These are phyloP conservation scores for Athalia circularis DNA, from an alignment of 2,888 invertebrate genomes.

Conservation along the genomic window DNA sequence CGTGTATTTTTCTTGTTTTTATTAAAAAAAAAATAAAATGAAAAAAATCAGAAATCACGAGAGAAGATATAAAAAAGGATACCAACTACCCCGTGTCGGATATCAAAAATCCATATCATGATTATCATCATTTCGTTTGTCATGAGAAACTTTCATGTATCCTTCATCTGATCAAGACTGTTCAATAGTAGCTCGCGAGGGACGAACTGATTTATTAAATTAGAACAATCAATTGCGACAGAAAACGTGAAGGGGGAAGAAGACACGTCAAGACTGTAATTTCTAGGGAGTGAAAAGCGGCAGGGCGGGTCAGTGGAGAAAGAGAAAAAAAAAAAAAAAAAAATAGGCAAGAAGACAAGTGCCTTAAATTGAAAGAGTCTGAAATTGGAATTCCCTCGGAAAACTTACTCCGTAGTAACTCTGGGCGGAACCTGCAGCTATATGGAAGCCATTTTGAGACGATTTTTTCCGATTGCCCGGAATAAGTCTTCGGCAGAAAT, in stretches of 20 bases:
- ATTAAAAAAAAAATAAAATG: no score
- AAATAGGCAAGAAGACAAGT: constrained; percentile 64
- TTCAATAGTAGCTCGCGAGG: no score
- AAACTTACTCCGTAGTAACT: constrained; percentile 56
- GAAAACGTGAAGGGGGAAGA: background rate
- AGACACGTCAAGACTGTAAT: background rate
- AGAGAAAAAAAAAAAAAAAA: constrained; percentile 8
- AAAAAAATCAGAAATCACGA: no score
- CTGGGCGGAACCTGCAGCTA: background rate
- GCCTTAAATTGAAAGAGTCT: constrained; percentile 69
- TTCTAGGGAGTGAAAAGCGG: constrained; percentile 3
- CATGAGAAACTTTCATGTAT: no score
- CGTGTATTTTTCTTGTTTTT: no score
- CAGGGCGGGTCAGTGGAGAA: constrained; percentile 22
- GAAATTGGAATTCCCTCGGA: constrained; percentile 70
- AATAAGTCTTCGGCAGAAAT: background rate
- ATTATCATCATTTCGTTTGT: no score
- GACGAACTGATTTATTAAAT: background rate
- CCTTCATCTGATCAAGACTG: no score
- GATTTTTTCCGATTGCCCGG: constrained; percentile 30
- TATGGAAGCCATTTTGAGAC: constrained; percentile 13
- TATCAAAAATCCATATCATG: no score
- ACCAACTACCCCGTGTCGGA: no score
- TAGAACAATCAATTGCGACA: constrained; percentile 6
- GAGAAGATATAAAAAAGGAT: no score